Base-by-base conservation (phyloP, 2,888 invertebrate genomes). In the Morpho deidamia region DNA sequence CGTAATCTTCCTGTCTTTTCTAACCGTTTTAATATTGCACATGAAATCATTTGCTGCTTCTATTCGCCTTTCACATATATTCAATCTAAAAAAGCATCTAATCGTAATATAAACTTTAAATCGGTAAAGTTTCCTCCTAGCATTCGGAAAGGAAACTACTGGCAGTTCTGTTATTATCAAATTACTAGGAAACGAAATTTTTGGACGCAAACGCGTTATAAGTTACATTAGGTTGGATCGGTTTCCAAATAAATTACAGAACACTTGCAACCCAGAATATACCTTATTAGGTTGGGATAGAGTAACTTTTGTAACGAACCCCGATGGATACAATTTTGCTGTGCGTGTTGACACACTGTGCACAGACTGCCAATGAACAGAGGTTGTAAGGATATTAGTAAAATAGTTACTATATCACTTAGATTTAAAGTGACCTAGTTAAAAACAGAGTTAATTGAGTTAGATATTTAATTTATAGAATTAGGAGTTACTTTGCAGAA, bases 141-240 rank as follows among this genome's bases (percentile, higher is more conserved):
- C 7, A 10, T 9, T 23, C 10, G 42, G 42, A 14, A 42, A 12
- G 14, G 32, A n/a, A 42, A 37, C 32, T 46, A 46, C 4, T 5
- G 4, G 23, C n/a, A 34, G 48, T 40, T 23, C n/a, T 48, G 33
- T 41, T 48, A 48, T 48, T 12, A 48, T 48, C 48, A 11, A 40
- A 48, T 48, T 48, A 48, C 33, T 10, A 33, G 11, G 33, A 33
- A 39, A 48, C 47, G 7, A 32, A 12, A 48, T 9, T 48, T 41
- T 48, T 11, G 12, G 40, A 33, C 23, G 33, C 11, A 11, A 48
- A 33, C 39, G 10, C 47, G 11, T 39, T 33, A 41, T 40, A 48
- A 40, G 39, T 12, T 8, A 33, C 48, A 48, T 48, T n/a, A 7
- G 33, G 7, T 39, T 40, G 32, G 40, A 48, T 48, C 40, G 40